These are phyloP conservation scores for Rhynchopsitta pachyrhyncha DNA, from an alignment of 2,113 vertebrate genomes.

Conservation along the genomic window DNA sequence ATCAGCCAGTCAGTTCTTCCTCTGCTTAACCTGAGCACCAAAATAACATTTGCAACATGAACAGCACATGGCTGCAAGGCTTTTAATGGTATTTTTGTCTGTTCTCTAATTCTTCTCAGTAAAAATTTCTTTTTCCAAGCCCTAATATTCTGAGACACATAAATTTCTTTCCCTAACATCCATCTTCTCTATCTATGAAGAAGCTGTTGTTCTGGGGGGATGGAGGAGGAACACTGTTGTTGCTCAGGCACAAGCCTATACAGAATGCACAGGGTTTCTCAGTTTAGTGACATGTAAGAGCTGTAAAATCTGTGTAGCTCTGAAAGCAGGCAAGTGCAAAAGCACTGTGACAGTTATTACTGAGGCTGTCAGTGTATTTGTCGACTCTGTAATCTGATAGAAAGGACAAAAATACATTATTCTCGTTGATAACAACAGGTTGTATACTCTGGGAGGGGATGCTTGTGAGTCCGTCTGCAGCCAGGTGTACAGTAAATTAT, in stretches of 20 bases:
- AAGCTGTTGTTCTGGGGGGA: background rate
- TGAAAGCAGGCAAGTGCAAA: background rate
- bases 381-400: background rate
- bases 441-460: background rate
- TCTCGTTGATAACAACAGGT: background rate
- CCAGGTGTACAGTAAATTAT: background rate
- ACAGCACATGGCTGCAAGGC: rapidly evolving
- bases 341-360: background rate
- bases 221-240: background rate
- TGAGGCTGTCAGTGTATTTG: background rate
- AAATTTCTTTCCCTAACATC: background rate
- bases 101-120: background rate
- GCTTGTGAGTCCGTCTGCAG: background rate
- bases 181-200: background rate
- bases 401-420: background rate
- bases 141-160: background rate
- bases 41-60: background rate
- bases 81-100: background rate
- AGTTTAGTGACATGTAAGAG: background rate
- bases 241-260: background rate
- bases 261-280: background rate
- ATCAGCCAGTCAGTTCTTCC: background rate
- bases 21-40: background rate
- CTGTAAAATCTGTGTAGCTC: background rate
- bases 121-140: background rate